phyloP scores from a whole-genome alignment of 2,888 invertebrate species.

The Mythimna pallens region DNA sequence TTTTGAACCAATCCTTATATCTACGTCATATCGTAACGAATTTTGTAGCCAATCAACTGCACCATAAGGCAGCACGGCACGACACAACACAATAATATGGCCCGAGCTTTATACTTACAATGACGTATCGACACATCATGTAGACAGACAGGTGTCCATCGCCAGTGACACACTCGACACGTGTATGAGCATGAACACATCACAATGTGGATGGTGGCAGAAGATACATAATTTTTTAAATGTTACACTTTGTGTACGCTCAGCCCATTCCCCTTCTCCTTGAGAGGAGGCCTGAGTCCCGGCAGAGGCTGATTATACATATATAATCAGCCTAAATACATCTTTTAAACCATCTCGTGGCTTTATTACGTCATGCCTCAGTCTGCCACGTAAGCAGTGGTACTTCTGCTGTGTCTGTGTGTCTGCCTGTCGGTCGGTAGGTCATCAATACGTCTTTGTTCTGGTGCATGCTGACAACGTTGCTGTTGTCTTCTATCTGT shows the following conservation, averaged over 20 bases:
- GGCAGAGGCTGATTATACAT: no score
- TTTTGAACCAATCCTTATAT: no score
- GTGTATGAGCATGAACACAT: background rate
- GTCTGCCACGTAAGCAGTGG: background rate
- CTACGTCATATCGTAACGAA: no score
- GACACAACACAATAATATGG: no score
- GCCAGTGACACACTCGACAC: slow-evolving; percentile 11
- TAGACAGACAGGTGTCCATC: slow-evolving; percentile 22
- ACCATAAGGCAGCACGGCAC: no score
- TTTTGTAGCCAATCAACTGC: no score
- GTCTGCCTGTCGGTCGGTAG: background rate
- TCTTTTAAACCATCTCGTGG: no score
- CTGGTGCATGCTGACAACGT: slow-evolving; percentile 2
- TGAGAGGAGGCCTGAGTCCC: no score
- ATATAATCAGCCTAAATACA: no score
- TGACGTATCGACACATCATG: background rate
- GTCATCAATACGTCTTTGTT: slow-evolving; percentile 20
- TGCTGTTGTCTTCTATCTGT: background rate
- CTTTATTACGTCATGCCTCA: no score
- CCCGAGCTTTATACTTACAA: background rate
- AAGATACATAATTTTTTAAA: no score
- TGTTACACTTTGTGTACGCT: no score
- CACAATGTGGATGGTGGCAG: background rate
- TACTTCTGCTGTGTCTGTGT: background rate
- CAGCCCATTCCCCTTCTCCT: background rate